Evolutionary conservation across 1,140 invertebrate species (phyloP), one percentile per base, ranked within the genome.

Genomic region (Pseudomyrmex cubaensis): DNA sequence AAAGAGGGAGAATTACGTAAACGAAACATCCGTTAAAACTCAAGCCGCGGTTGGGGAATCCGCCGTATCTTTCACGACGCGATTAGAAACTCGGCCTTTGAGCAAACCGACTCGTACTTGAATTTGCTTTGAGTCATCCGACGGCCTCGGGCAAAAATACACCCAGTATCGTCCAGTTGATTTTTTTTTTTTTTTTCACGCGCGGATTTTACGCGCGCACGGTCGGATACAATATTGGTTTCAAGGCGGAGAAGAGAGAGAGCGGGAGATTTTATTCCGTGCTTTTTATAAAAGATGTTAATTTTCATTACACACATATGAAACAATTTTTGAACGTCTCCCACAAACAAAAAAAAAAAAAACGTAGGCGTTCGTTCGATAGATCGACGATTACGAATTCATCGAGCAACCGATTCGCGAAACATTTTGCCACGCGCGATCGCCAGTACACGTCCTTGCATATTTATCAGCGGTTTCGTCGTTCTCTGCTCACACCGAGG

Each of bases 81-180:
- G 22, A 74, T 83, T 64, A 57, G 62, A 85, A 59, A 52, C 70
- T 50, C n/a, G 44, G 35, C 15, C 22, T 64, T 61, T 25, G 25
- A 15, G 83, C 83, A 70, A 50, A 64, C 54, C 12, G 54, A 61
- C 80, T 52, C 46, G 46, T 59, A 54, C 67, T 22, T 67, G 56
- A 61, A 70, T 80, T 72, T 80, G 8, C 54, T 70, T 72, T 52
- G 66, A 72, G 73, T 74, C 63, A 69, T 67, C 70, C 35, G 20
- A 48, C 46, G 70, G 56, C 61, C 74, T 85, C 83, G 59, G 61
- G n/a, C 50, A 66, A 86, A 80, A 54, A 78, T 73, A 82, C 46
- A 61, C 48, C 8, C 54, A 35, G 35, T 35, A 5, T 59, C 44
- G 76, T 5, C 8, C 20, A 22, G 48, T 3, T 54, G 46, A 7